phyloP scores from a whole-genome alignment of 2,888 invertebrate species.

The Rhaphigaster nebulosa region DNA sequence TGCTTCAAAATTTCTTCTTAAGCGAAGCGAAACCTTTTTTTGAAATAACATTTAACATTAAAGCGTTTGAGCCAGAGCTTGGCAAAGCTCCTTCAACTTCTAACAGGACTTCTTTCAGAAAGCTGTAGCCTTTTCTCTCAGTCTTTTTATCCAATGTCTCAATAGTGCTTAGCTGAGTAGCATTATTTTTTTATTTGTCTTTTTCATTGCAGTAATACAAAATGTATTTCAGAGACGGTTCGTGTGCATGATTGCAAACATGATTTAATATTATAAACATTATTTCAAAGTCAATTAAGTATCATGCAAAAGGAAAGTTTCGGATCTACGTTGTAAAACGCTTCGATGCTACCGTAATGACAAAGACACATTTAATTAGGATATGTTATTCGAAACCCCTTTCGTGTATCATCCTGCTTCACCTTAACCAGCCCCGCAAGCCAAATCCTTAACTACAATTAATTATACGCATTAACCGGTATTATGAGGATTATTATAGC shows the following conservation, averaged over 20 bases:
- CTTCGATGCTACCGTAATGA: not conserved
- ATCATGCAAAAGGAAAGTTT: not conserved
- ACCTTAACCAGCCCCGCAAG: not conserved
- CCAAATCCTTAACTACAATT: too few species aligned
- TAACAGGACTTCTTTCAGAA: not conserved
- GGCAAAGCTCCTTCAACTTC: not conserved
- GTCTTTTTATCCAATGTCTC: not conserved
- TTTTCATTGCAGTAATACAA: not conserved
- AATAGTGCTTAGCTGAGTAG: not conserved
- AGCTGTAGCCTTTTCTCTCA: not conserved
- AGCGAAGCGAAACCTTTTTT: not conserved
- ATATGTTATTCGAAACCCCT: not conserved
- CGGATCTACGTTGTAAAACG: not conserved
- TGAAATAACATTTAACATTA: not conserved
- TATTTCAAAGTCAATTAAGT: not conserved
- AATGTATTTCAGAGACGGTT: not conserved
- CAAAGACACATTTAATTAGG: not conserved
- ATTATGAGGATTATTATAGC: too few species aligned
- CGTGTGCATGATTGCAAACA: not conserved
- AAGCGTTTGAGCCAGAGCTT: not conserved
- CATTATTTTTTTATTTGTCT: not conserved
- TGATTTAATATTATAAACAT: not conserved
- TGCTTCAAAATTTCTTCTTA: not conserved
- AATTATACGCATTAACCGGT: too few species aligned
- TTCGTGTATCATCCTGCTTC: not conserved